Conservation (phyloP, 1,140 invertebrate genomes). For the Delia radicum region DNA sequence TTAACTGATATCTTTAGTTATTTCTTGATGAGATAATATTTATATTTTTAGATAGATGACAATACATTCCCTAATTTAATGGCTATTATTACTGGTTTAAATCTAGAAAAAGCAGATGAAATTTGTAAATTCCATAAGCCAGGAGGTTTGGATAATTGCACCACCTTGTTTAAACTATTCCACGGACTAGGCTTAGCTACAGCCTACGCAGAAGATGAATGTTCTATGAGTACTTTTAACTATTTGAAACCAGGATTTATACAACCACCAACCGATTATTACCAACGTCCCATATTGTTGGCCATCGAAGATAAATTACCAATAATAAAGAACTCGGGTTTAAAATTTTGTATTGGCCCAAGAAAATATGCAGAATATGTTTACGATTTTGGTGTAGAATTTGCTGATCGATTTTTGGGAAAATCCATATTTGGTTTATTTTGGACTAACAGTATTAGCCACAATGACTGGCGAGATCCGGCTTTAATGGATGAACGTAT, state of each 20-base stretch:
- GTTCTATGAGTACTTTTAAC: conserved; percentile 73
- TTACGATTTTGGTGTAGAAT: conserved; percentile 60
- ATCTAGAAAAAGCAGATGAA: conserved; percentile 52
- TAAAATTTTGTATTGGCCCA: conserved; percentile 59
- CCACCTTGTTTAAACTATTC: conserved; percentile 76
- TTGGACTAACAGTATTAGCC: conserved; percentile 72
- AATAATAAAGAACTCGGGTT: conserved; percentile 42
- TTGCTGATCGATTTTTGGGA: conserved; percentile 46
- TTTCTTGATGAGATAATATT: neutral
- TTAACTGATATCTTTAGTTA: too few species aligned
- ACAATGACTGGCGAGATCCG: conserved; percentile 70
- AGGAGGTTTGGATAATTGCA: conserved; percentile 62
- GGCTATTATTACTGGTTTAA: conserved; percentile 68
- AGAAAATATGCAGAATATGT: conserved; percentile 59
- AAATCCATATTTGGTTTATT: conserved; percentile 69
- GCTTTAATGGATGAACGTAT: conserved; percentile 65
- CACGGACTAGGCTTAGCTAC: conserved; percentile 70
- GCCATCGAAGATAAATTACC: conserved; percentile 60
- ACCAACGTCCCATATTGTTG: conserved; percentile 70
- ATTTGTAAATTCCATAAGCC: conserved; percentile 57
- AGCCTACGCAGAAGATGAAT: conserved; percentile 73
- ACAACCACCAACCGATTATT: conserved; percentile 76
- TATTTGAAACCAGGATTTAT: conserved; percentile 74
- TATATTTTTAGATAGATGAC: conserved; percentile 61
- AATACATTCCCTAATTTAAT: conserved; percentile 80